Percentiles rank a stretch among this genome's conserved stretches.
Conservation (phyloP, 2,797 vertebrate genomes). For the Falco peregrinus region DNA sequence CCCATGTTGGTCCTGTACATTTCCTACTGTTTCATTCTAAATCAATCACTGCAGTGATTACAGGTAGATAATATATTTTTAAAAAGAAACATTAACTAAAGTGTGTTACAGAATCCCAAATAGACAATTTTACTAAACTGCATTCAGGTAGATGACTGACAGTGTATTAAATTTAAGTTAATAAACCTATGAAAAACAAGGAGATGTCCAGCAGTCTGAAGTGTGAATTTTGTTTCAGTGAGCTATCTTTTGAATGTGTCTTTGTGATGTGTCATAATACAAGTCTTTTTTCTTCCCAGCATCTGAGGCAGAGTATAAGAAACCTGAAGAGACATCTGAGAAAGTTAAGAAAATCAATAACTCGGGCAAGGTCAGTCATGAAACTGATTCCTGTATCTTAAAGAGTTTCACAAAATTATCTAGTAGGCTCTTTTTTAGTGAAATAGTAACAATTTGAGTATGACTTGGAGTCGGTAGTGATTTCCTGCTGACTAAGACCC, state of each 20-base stretch:
- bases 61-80: not conserved
- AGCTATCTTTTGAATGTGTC: not conserved
- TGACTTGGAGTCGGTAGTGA: not conserved
- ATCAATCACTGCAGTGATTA: not conserved
- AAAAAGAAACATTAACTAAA: not conserved
- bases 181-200: not conserved
- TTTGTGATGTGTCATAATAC: not conserved
- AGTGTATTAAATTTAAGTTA: not conserved
- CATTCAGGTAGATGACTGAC: not conserved
- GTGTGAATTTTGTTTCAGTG: not conserved
- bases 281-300: conserved; percentile 52
- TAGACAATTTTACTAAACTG: not conserved
- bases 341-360: conserved; percentile 79
- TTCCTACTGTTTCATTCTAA: not conserved
- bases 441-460: not conserved
- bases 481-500: not conserved
- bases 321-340: conserved; percentile 64
- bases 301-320: conserved; percentile 27
- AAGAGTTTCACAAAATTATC: not conserved
- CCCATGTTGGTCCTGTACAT: not conserved
- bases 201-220: not conserved
- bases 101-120: not conserved
- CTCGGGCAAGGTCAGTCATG: conserved; percentile 81
- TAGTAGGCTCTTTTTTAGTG: not conserved
- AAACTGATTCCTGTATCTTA: not conserved